A percentile compares a stretch with the other conserved stretches of the same genome.
Conservation (phyloP, 2,888 invertebrate genomes). For the Frankliniella fusca region DNA sequence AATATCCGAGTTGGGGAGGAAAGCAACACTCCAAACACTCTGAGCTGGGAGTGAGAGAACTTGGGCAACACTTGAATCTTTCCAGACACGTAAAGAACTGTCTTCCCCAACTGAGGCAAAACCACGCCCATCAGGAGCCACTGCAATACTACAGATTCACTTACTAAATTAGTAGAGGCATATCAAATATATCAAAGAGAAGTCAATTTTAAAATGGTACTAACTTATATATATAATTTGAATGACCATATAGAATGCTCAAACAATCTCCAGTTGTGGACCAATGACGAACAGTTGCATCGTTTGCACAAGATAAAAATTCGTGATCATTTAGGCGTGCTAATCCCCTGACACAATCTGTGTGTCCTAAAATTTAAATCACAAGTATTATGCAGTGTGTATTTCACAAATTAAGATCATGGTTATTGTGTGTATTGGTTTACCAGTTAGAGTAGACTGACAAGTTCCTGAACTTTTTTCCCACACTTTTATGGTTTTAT, state of each 20-base stretch:
- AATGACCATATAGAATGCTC: conserved; percentile 73
- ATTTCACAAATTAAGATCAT: conserved; percentile 27
- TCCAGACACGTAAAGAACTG: conserved; percentile 77
- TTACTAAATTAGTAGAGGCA: conserved; percentile 28
- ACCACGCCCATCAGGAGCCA: conserved; percentile 53
- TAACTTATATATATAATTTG: conserved; percentile 81
- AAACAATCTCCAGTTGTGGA: conserved; percentile 71
- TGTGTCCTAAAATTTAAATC: conserved; percentile 61
- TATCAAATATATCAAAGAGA: neutral
- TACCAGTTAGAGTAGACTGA: conserved; percentile 62
- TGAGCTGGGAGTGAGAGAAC: conserved; percentile 74
- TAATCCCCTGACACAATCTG: conserved; percentile 84
- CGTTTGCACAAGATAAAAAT: conserved; percentile 89
- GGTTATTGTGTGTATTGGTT: conserved; percentile 9
- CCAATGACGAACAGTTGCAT: conserved; percentile 84
- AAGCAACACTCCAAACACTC: conserved; percentile 83
- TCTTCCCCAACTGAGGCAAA: conserved; percentile 89
- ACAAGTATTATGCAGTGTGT: conserved; percentile 11
- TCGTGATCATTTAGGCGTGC: conserved; percentile 64
- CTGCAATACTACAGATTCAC: conserved; percentile 39
- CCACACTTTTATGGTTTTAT: conserved; percentile 86
- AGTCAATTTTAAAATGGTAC: neutral
- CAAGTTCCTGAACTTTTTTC: conserved; percentile 59
- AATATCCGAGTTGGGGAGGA: conserved; percentile 81
- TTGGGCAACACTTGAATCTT: conserved; percentile 58